Base-by-base conservation (phyloP, 2,113 vertebrate genomes). In the Passer domesticus region DNA sequence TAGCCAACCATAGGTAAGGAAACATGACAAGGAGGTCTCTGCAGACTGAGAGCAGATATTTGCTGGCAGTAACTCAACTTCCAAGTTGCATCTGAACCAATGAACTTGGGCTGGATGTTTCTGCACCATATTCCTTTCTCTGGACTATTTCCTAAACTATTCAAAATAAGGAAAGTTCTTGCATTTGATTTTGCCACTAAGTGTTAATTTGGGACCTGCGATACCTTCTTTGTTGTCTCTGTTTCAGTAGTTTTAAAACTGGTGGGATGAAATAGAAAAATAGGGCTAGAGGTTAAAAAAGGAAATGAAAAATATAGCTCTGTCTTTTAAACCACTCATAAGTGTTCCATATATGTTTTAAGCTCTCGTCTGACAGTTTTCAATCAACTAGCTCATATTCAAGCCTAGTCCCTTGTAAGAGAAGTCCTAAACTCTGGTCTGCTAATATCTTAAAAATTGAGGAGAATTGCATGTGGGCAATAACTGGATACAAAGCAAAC, bases 11-110 rank as follows among this genome's bases (percentile, higher is more conserved):
- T 3, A 31, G 33, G 31, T 18, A 28, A 33, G 24, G 43, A 25
- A 9, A 39, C 37, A 68, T 7, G 44, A 25, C 4, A 41, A 52
- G 43, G 58, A 67, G 33, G 13, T 7, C 35, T 58, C 46, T 55
- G 52, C 41, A 47, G 56, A 16, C 28, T 39, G 69, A 28, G 46
- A 70, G 33, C 23, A 14, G 55, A n/a, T 7, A 43, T 49, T 70
- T 52, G 18, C 30, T 37, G 33, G 37, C 49, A 23, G 7, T 49
- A 82, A 50, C 46, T 78, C 79, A 44, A 25, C 33, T 56, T 55
- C 18, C 16, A 63, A 50, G 18, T 83, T 0, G 0, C 33, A 64
- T 47, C 62, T 46, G 37, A 92, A 76, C 8, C 0, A 1, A 44
- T 16, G 49, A 73, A 60, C 46, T 53, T 52, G 31, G n/a, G 35